These are phyloP conservation scores for Pangasius krempfi DNA, from an alignment of 2,797 vertebrate species.

Conservation along the genomic window DNA sequence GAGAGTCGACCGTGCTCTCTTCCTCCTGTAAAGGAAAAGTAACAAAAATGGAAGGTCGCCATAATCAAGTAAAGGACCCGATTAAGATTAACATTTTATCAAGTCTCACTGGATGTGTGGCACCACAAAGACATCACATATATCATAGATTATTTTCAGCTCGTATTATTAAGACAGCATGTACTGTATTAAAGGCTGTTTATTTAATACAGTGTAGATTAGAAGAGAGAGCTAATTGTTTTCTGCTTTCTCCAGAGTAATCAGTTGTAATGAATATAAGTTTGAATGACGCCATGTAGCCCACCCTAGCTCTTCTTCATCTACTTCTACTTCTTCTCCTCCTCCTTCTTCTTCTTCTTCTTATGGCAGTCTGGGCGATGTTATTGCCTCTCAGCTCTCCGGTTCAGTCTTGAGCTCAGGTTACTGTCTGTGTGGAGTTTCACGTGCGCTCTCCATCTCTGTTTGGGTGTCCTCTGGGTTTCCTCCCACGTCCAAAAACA, in stretches of 20 bases:
- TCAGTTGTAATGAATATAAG: not conserved
- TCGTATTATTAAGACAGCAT: not conserved
- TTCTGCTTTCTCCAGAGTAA: not conserved
- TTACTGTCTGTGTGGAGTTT: conserved; percentile 13
- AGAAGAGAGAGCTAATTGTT: not conserved
- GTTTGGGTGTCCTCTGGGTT: not conserved
- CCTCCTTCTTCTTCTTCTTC: not conserved
- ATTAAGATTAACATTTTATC: not conserved
- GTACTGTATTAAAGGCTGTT: not conserved
- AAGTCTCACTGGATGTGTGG: not conserved
- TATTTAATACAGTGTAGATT: not conserved
- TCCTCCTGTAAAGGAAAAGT: not conserved
- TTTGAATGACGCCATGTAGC: not conserved
- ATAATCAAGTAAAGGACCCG: not conserved
- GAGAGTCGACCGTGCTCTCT: not conserved
- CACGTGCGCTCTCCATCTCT: not conserved
- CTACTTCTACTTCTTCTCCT: too few relatives aligned
- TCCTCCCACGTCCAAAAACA: not conserved
- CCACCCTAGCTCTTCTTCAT: not conserved
- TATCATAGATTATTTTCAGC: not conserved
- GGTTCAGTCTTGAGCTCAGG: not conserved
- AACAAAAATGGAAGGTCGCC: not conserved
- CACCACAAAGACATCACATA: not conserved
- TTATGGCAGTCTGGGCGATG: not conserved
- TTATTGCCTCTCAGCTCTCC: not conserved